Base-by-base conservation (phyloP, 1,140 invertebrate species). In the Drosophila leontia region DNA sequence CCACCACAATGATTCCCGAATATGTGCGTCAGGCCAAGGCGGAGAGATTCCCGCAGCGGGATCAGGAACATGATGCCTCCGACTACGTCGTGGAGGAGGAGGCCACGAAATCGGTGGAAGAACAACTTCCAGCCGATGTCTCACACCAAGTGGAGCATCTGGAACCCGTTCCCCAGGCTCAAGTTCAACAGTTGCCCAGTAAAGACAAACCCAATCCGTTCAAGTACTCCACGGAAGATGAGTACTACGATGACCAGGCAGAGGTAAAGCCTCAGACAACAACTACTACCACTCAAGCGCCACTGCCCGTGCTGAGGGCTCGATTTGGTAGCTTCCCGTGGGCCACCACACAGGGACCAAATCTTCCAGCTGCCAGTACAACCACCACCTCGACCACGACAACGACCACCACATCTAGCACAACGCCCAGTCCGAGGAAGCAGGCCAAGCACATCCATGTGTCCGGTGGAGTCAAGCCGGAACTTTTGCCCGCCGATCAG, bases 1-100 rank as follows among this genome's bases (percentile, higher is more conserved):
- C 37, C 17, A 85, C 71, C 42, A 87, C 82, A n/a, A 45, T 85
- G 64, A 78, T 92, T 32, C 91, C 91, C 1, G 83, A 92, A 29
- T 92, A 92, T 83, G 79, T 92, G 61, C 91, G 91, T 4, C 84
- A 91, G 57, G 57, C 75, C 26, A 91, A 92, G 59, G 80, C 91
- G 12, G 81, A 90, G 35, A 65, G 82, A 42, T 82, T 58, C 44
- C 75, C 82, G 0, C 81, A 79, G 5, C 57, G 61, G 7, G 34
- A 53, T 3, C 68, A 60, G 19, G 55, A 69, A 6, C 56, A 82
- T 35, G 69, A 67, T 3, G 32, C 29, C 15, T 63, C 57, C 12
- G 91, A 91, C 26, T 87, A 87, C 45, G 34, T 53, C 37, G 29
- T 58, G 1, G 82, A 85, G 7, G 86, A 82, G 1, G 79, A 78